A percentile compares a stretch with the other conserved stretches of the same genome.
Evolutionary conservation across 2,113 vertebrate genomes (phyloP).

Genomic region (Carlito syrichta): DNA sequence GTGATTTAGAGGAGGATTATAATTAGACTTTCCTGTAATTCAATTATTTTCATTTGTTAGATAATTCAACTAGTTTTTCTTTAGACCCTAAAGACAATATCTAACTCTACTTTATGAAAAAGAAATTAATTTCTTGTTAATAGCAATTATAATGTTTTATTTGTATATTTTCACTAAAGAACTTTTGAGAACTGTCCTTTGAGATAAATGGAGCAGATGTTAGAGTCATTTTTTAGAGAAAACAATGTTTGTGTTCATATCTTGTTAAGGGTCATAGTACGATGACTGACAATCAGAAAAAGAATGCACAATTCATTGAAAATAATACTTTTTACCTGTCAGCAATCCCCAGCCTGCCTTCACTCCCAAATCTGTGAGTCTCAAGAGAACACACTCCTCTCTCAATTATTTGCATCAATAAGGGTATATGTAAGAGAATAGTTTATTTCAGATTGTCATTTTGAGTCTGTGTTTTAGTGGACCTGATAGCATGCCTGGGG

Average conservation of each 20-base stretch:
- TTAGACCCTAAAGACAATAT: background rate
- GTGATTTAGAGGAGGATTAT: slow-evolving; percentile 36
- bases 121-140: slow-evolving; percentile 42
- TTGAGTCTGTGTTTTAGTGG: background rate
- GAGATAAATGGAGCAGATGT: background rate
- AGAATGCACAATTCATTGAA: background rate
- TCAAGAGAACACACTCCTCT: background rate
- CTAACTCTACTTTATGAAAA: background rate
- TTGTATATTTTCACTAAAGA: slow-evolving; percentile 29
- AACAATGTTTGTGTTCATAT: background rate
- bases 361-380: background rate
- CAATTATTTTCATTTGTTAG: slow-evolving; percentile 34
- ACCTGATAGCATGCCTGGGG: background rate
- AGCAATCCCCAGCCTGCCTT: background rate
- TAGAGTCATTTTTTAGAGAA: background rate
- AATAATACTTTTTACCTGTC: background rate
- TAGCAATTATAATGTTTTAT: background rate
- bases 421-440: background rate
- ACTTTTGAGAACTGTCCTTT: background rate
- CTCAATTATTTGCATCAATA: background rate
- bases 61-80: slow-evolving; percentile 12
- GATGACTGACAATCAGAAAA: background rate
- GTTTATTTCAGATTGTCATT: background rate
- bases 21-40: slow-evolving; percentile 52
- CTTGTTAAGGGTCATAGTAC: background rate